Evolutionary conservation across 2,888 invertebrate species (phyloP), one percentile per base, ranked within the genome.

Genomic region (Epsilonema sp.): DNA sequence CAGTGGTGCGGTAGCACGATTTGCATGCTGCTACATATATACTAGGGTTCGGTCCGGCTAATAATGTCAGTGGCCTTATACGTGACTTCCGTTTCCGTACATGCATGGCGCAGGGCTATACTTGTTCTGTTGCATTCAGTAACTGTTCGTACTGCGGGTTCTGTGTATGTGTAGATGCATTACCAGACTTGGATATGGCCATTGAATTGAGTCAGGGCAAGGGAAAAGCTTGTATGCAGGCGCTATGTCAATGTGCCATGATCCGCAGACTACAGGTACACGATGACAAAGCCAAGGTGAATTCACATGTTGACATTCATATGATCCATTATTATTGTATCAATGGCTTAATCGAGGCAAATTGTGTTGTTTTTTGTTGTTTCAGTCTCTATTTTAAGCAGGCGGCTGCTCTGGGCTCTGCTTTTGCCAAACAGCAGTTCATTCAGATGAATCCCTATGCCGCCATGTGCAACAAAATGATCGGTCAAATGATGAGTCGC

Each of bases 391-490:
- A 83, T 62, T 87, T 87, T 62, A 71, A 77, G 53, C 73, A 73
- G 47, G 85, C 90, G 0, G 80, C 85, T 0, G 70, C 75, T 54
- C 68, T 84, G 42, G 90, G 90, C 21, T 85, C 82, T 55, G 75
- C 74, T 51, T 90, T 89, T 69, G 90, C 89, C 21, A 82, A 78
- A 63, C 76, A 78, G 60, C 82, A 67, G 60, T 70, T 86, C 44
- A 78, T 85, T 2, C 78, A 82, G 61, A 65, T 87, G 63, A 90
- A 92, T 69, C 89, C 90, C 0, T 90, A 87, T 64, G 89, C 90
- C 2, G 89, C 87, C 0, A 74, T 90, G 45, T 92, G 90, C 68
- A 92, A 90, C 68, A 80, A 85, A 68, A 89, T 90, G 86, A 70
- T 89, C 48, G 73, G 75, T 45, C 78, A 84, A 68, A 80, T 83